Conservation (phyloP, 1,140 invertebrate genomes). For the Bicyclus anynana region DNA sequence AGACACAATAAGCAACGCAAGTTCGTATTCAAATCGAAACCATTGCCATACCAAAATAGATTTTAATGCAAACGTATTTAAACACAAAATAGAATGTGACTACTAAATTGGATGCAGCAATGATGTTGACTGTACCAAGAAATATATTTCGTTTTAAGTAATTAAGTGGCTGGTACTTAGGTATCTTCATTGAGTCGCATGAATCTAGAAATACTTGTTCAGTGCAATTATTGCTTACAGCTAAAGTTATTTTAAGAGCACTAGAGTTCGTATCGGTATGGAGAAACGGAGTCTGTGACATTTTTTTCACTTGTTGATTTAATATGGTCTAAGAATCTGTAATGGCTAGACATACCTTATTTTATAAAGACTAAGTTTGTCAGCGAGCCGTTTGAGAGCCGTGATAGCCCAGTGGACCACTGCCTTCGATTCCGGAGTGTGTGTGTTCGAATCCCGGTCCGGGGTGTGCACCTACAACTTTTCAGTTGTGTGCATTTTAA, state of each 20-base stretch:
- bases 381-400: too few species aligned
- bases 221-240: conserved; percentile 46
- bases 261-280: conserved; percentile 24
- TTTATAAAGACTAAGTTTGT: too few species aligned
- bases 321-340: too few species aligned
- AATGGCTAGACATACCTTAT: too few species aligned
- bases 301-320: conserved; percentile 3
- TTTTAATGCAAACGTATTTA: not conserved
- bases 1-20: conserved; percentile 17
- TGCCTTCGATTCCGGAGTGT: too few species aligned
- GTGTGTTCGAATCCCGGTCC: too few species aligned
- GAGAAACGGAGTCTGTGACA: conserved; percentile 2
- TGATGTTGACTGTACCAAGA: conserved; percentile 20
- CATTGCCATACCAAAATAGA: conserved; percentile 1
- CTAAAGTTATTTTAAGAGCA: conserved; percentile 37
- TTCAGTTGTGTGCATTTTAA: too few species aligned
- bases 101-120: not conserved
- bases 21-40: not conserved
- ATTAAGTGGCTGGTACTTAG: conserved; percentile 43
- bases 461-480: too few species aligned
- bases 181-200: conserved; percentile 44
- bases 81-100: conserved; percentile 6
- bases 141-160: conserved; percentile 39
- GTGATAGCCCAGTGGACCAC: too few species aligned
- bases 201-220: conserved; percentile 43